Evolutionary conservation across 2,797 vertebrate species (phyloP), one percentile per base, ranked within the genome.

Genomic region (Alcedo atthis): DNA sequence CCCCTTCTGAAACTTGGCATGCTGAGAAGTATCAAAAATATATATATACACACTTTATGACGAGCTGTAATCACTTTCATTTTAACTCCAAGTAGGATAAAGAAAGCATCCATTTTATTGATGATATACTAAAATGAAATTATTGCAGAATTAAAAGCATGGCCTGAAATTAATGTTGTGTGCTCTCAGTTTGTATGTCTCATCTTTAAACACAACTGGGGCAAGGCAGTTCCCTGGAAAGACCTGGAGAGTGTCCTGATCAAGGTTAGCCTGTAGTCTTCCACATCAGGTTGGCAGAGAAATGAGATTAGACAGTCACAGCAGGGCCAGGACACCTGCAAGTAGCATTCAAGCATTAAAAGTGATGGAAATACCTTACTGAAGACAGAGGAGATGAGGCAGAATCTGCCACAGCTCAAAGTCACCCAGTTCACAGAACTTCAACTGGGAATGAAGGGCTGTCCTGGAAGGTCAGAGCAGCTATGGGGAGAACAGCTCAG

Each of bases 161-260:
- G 5, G 17, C 46, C 9, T 54, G 10, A 3, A 70, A 49, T 0
- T 22, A 32, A 58, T 76, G 75, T 46, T 75, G 14, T 0, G 0
- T 28, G 6, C 6, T 73, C 7, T 76, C 32, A 46, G 18, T 28
- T 58, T 49, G n/a, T 14, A 53, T 15, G 5, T 26, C 15, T 14
- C 12, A 12, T 17, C 20, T 67, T 87, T 40, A 74, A 91, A 43
- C 8, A 25, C 4, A 82, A 8, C 21, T 26, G 26, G 16, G 28
- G 40, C 64, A 59, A 16, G 30, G 17, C 12, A 51, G 46, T 32
- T 73, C 17, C 57, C 28, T 42, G 15, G 70, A 59, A 84, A 87
- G 40, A 32, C 37, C 37, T 40, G 37, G 37, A 40, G 37, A 40
- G 13, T 40, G 37, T 40, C 25, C n/a, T 20, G 25, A 87, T n/a